Base-by-base conservation (phyloP, 2,888 invertebrate genomes). In the Platycheirus rosarum region DNA sequence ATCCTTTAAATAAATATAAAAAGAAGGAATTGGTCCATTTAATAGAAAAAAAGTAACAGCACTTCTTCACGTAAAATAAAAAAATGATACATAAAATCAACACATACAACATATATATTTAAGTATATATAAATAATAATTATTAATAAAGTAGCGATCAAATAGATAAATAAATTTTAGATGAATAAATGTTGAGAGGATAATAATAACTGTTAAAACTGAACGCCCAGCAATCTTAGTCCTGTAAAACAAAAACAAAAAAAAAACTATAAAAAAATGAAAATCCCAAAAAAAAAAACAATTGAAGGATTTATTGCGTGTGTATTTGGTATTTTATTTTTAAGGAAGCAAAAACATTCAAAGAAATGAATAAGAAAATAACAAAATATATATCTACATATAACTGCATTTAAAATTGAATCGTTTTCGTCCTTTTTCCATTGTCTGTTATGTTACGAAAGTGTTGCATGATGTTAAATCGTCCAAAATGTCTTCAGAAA, bases 131-230 rank as follows among this genome's bases (percentile, higher is more conserved):
- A 62, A 20, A 14, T n/a, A n/a, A n/a, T n/a, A n/a, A n/a, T n/a
- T n/a, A n/a, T n/a, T n/a, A n/a, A n/a, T 40, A 62, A 63, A 51
- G 26, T 70, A 62, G 57, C 42, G 44, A 70, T 29, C 57, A 60
- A n/a, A n/a, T 77, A 82, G 77, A 44, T 77, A 77, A 77, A 77
- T 77, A 77, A 82, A 77, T 77, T 77, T 77, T 77, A 82, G 77
- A 73, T 68, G 77, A 82, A 82, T 77, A 71, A 73, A 82, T 82
- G 77, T 77, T 77, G 68, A 77, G 66, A 73, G 49, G 66, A 82
- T 77, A 71, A 77, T 77, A 73, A 80, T 79, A 75, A 75, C 75
- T 75, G 68, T 53, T 62, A 73, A 73, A 77, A 35, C 44, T 16
- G 49, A 60, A 55, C 20, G 44, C 20, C 48, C 53, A 53, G 37